Percentiles rank a stretch among this genome's conserved stretches.
Conservation (phyloP, 2,797 vertebrate species). For the Lophotriccus pileatus region DNA sequence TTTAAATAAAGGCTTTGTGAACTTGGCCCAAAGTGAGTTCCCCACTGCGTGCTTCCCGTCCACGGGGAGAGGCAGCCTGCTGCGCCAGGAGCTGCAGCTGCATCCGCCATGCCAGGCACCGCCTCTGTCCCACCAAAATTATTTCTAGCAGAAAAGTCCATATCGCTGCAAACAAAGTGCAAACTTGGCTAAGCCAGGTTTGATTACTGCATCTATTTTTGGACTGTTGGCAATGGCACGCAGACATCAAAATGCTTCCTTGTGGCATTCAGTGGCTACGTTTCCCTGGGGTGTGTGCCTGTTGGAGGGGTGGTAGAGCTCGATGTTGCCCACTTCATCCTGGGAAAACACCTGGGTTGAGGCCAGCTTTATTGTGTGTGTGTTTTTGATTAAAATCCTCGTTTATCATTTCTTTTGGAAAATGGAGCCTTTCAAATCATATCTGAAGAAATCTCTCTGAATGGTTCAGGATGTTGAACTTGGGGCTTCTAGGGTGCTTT, state of each 20-base stretch:
- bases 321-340: accelerated
- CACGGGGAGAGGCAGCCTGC: accelerated
- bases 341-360: background rate
- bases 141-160: background rate
- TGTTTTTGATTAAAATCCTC: background rate
- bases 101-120: accelerated
- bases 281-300: background rate
- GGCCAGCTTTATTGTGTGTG: background rate
- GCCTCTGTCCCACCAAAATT: background rate
- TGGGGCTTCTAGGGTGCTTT: background rate
- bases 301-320: background rate
- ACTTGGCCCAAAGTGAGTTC: background rate
- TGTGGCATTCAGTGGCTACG: accelerated
- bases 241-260: accelerated
- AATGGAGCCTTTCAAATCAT: background rate
- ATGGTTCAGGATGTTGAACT: background rate
- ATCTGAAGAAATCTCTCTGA: background rate
- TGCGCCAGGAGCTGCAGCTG: background rate
- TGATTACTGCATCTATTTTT: background rate
- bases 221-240: background rate
- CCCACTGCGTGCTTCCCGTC: accelerated
- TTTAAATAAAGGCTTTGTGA: background rate
- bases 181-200: background rate
- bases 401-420: background rate
- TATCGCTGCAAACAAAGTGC: background rate